phyloP scores from a whole-genome alignment of 2,113 vertebrate genomes.

The Cottus gobio region DNA sequence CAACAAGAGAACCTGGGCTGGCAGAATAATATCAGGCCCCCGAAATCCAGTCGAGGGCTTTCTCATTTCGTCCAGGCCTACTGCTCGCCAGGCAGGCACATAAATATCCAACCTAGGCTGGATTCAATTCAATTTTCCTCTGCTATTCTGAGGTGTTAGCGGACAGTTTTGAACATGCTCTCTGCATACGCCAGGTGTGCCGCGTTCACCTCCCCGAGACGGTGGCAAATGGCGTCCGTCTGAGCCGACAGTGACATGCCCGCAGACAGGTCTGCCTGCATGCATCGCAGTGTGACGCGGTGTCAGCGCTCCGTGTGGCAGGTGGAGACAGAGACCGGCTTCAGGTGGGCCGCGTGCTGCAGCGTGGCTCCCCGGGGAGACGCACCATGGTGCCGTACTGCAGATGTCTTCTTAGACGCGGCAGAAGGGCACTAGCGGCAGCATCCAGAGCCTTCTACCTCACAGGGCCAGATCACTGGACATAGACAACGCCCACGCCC shows the following conservation, averaged over 20 bases:
- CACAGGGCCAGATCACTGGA: slow-evolving; percentile 46
- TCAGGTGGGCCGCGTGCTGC: slow-evolving; percentile 50
- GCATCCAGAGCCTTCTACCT: slow-evolving; percentile 45
- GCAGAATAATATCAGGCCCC: slow-evolving; percentile 66
- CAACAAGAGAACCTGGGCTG: slow-evolving; percentile 62
- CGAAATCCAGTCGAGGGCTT: slow-evolving; percentile 68
- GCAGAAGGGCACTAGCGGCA: not conserved
- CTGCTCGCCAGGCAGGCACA: slow-evolving; percentile 46
- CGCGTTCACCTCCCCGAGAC: slow-evolving; percentile 17
- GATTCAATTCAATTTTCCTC: slow-evolving; percentile 27
- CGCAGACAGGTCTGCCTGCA: slow-evolving; percentile 52
- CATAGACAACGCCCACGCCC: slow-evolving; percentile 55
- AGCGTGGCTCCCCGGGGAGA: slow-evolving; percentile 33
- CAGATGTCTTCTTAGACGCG: slow-evolving; percentile 47
- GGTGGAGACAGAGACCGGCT: slow-evolving; percentile 57
- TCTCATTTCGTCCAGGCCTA: slow-evolving; percentile 56
- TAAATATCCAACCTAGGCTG: slow-evolving; percentile 34
- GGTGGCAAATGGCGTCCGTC: slow-evolving; percentile 53
- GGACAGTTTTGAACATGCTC: slow-evolving; percentile 32
- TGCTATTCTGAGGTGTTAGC: slow-evolving; percentile 40
- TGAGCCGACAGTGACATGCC: slow-evolving; percentile 42
- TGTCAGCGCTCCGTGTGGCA: slow-evolving; percentile 56
- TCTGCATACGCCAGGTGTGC: slow-evolving; percentile 30
- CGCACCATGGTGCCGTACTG: not conserved
- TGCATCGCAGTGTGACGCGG: slow-evolving; percentile 47